Evolutionary conservation across 2,888 invertebrate genomes (phyloP).

Genomic region (Tiliacea citrago): DNA sequence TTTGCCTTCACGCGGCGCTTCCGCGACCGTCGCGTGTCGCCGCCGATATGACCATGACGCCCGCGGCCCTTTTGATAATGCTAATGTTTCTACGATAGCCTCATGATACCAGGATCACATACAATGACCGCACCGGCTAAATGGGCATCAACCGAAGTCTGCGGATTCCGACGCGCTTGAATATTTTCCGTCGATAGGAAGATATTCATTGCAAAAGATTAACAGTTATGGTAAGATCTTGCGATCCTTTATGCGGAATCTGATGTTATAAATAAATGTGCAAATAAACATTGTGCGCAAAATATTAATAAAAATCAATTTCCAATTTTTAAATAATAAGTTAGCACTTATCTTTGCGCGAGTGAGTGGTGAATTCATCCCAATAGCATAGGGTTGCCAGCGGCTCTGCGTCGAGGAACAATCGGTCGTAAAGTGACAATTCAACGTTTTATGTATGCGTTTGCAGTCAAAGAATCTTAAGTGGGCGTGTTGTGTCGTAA

Average conservation of each 20-base stretch:
- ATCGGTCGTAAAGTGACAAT: conserved; percentile 81
- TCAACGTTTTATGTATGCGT: conserved; percentile 65
- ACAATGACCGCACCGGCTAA: conserved; percentile 84
- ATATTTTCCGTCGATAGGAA: conserved; percentile 77
- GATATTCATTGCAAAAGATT: conserved; percentile 75
- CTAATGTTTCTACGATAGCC: conserved; percentile 87
- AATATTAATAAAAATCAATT: conserved; percentile 45
- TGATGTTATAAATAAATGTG: conserved; percentile 49
- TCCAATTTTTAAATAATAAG: conserved; percentile 54
- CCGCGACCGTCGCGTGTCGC: conserved; percentile 86
- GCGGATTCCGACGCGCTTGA: conserved; percentile 77
- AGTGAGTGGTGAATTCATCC: conserved; percentile 68
- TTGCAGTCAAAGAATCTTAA: conserved; percentile 64
- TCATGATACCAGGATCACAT: conserved; percentile 84
- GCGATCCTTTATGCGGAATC: conserved; percentile 67
- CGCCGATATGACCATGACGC: conserved; percentile 87
- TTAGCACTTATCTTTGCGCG: conserved; percentile 60
- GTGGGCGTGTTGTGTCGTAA: conserved; percentile 70
- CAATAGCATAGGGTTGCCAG: conserved; percentile 71
- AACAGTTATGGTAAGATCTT: conserved; percentile 78
- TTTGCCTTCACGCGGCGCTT: conserved; percentile 83
- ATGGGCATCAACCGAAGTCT: conserved; percentile 81
- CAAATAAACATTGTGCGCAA: conserved; percentile 37
- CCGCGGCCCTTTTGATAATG: conserved; percentile 89
- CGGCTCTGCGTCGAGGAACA: conserved; percentile 68